These are phyloP conservation scores for Ceratina japonica DNA, from an alignment of 1,140 invertebrate species.

Conservation along the genomic window DNA sequence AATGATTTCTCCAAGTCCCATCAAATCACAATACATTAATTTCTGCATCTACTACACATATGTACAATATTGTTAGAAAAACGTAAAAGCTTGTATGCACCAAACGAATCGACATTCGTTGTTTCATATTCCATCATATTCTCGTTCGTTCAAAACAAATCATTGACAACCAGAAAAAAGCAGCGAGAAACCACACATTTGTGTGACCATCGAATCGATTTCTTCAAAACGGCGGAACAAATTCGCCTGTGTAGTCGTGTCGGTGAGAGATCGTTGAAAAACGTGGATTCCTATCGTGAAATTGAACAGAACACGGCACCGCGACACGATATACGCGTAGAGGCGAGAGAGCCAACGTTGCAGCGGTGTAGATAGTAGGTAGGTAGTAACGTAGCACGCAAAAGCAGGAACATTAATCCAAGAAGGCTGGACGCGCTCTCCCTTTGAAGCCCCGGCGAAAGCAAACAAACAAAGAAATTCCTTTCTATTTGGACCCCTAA, in stretches of 20 bases:
- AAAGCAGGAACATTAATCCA: constrained; percentile 8
- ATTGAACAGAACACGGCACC: constrained; percentile 13
- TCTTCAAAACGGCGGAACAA: not conserved
- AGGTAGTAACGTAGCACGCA: not conserved
- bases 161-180: no score
- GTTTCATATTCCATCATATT: no score
- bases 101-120: no score
- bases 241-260: not conserved
- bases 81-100: no score
- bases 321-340: not conserved
- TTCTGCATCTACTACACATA: no score
- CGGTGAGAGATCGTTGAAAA: not conserved
- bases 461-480: constrained; percentile 26
- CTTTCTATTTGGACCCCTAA: not conserved
- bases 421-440: constrained; percentile 1
- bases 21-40: no score
- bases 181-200: no score
- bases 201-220: not conserved
- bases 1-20: no score
- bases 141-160: no score
- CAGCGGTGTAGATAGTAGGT: not conserved
- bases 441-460: not conserved
- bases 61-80: no score
- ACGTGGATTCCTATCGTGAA: not conserved
- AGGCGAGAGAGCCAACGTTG: not conserved